A percentile compares a stretch with the other conserved stretches of the same genome.
These are phyloP conservation scores for Orius insidiosus DNA, from an alignment of 1,140 invertebrate genomes.

Conservation along the genomic window DNA sequence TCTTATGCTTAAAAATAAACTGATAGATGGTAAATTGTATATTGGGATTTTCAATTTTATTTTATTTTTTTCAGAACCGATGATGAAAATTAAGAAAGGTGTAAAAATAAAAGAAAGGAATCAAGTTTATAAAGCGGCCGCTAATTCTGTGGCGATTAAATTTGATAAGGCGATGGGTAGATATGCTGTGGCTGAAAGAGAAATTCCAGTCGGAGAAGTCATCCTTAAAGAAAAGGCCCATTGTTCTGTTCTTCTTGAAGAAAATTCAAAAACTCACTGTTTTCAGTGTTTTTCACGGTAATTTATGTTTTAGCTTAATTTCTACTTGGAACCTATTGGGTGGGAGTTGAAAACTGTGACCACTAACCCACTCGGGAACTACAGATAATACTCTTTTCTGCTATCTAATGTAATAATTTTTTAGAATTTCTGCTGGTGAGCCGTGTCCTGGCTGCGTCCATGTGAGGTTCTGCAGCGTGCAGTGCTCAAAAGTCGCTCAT, in stretches of 20 bases:
- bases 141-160: conserved; percentile 27
- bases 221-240: conserved; percentile 56
- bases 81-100: background rate
- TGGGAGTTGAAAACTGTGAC: too few species aligned
- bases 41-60: background rate
- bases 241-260: conserved; percentile 50
- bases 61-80: background rate
- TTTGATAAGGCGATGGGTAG: conserved; percentile 27
- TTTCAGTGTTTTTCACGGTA: conserved; percentile 60
- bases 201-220: conserved; percentile 46
- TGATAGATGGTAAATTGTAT: conserved; percentile 20
- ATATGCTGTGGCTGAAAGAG: conserved; percentile 40
- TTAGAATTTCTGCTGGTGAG: conserved; percentile 34
- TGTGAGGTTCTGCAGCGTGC: conserved; percentile 59
- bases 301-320: too few species aligned
- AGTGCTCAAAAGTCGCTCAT: conserved; percentile 50
- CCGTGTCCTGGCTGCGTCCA: conserved; percentile 62
- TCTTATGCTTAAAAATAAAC: conserved; percentile 33
- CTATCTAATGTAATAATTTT: too few species aligned
- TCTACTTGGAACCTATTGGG: too few species aligned
- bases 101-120: conserved; percentile 3
- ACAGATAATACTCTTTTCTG: too few species aligned
- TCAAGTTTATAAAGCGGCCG: conserved; percentile 10
- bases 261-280: conserved; percentile 49
- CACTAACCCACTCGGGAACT: too few species aligned